Base-by-base conservation (phyloP, 1,140 invertebrate species). In the Homarus americanus region DNA sequence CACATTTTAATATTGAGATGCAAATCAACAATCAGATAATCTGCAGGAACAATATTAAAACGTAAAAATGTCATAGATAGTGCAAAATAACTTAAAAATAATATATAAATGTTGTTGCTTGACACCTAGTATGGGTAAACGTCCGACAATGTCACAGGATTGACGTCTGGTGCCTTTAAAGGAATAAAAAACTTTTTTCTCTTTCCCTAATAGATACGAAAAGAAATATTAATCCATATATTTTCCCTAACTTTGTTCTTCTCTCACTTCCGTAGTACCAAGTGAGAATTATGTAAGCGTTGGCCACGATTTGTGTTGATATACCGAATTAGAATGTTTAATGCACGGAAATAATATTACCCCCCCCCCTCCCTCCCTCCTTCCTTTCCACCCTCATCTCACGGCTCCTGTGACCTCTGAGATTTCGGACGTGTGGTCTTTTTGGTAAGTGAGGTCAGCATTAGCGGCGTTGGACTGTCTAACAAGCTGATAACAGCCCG, bases 121-220 rank as follows among this genome's bases (percentile, higher is more conserved):
- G 78, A 80, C 78, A 88, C 72, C 40, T n/a, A n/a, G 12, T 24
- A 12, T 40, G 86, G 86, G 38, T 88, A 72, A 78, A 72, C 40
- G 85, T 40, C 44, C 86, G 36, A 66, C 36, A 80, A 80, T 88
- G 86, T 80, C 76, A 82, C 38, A 72, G 41, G 75, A 58, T 72
- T 66, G 75, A 87, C 75, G 58, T 79, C 15, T 69, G 58, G 17
- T 41, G n/a, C 78, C n/a, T 28, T 20, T 49, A 15, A 80, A 28
- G n/a, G 44, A 44, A 53, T 7, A 86, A 53, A 44, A 76, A 28
- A 75, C 20, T 36, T 49, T 15, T 34, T 38, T 66, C 15, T 63
- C 28, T 80, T 20, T 4, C 53, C 40, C 9, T 28, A 15, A 49
- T 69, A 69, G 32, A 72, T 17, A 36, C 3, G 15, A n/a, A 76